phyloP scores from a whole-genome alignment of 2,113 vertebrate genomes.

The Syngnathoides biaculeatus region DNA sequence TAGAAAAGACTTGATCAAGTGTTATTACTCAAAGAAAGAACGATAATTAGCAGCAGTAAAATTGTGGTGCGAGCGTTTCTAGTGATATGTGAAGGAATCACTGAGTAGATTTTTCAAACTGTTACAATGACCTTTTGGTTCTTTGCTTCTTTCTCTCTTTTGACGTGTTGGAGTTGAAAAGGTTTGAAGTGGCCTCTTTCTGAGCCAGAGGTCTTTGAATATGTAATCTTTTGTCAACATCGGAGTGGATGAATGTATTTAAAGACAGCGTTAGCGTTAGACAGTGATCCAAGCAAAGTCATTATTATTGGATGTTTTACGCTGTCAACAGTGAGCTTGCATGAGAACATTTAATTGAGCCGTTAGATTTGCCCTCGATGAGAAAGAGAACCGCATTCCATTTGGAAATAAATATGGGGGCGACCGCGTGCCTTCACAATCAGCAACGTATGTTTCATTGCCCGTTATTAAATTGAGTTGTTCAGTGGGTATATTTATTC shows the following conservation, averaged over 20 bases:
- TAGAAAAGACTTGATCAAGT: no score
- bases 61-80: no score
- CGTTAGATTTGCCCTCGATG: constrained; percentile 31
- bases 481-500: not conserved
- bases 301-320: constrained; percentile 48
- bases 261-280: constrained; percentile 21
- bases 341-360: constrained; percentile 42
- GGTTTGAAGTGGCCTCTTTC: constrained; percentile 6
- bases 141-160: not conserved
- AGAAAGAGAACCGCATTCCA: constrained; percentile 21
- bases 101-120: no score
- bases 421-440: constrained; percentile 10
- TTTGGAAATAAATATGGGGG: constrained; percentile 25
- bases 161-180: constrained; percentile 5
- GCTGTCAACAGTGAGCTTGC: constrained; percentile 31
- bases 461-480: not conserved
- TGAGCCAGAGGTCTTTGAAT: constrained; percentile 12
- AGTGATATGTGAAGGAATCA: no score
- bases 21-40: no score
- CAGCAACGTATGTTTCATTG: not conserved
- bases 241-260: constrained; percentile 1
- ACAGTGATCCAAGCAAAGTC: constrained; percentile 32
- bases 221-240: constrained; percentile 29
- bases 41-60: no score
- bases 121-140: not conserved